Percentiles rank a stretch among this genome's conserved stretches.
Conservation (phyloP, 2,113 vertebrate species). For the Salminus brasiliensis region DNA sequence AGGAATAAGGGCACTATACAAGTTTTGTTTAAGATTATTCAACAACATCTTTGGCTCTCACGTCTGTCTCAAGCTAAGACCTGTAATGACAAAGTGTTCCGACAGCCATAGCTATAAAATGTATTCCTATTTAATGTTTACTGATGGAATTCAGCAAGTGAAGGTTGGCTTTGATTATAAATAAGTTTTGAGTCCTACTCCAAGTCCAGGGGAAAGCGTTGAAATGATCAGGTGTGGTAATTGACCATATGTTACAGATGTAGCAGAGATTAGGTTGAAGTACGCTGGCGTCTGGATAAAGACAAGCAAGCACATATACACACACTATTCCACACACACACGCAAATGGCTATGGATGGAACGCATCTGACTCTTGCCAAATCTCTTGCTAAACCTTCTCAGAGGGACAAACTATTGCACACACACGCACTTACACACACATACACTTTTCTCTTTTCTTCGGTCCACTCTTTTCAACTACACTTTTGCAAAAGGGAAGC, state of each 20-base stretch:
- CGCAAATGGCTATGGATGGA: conserved; percentile 1
- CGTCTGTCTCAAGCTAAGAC: too few species aligned
- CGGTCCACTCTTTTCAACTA: background rate
- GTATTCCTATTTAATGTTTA: background rate
- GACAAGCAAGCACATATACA: background rate
- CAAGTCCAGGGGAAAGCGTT: too few species aligned
- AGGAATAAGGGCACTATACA: too few species aligned
- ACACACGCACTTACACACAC: background rate
- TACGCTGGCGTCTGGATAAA: background rate
- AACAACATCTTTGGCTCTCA: too few species aligned
- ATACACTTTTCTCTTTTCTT: background rate
- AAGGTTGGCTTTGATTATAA: background rate
- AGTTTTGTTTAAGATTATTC: too few species aligned
- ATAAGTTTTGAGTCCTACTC: background rate
- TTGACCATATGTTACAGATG: background rate
- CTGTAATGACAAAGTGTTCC: too few species aligned
- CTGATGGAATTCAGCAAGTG: background rate
- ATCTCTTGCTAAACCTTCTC: background rate
- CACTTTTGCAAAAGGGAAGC: conserved; percentile 2
- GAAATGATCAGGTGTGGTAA: background rate
- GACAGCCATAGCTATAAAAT: too few species aligned
- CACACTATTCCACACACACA: background rate
- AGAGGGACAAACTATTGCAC: background rate
- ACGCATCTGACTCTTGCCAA: conserved; percentile 9
- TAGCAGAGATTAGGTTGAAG: background rate